Evolutionary conservation across 2,797 vertebrate species (phyloP).

Genomic region (Dendrocincla fuliginosa): DNA sequence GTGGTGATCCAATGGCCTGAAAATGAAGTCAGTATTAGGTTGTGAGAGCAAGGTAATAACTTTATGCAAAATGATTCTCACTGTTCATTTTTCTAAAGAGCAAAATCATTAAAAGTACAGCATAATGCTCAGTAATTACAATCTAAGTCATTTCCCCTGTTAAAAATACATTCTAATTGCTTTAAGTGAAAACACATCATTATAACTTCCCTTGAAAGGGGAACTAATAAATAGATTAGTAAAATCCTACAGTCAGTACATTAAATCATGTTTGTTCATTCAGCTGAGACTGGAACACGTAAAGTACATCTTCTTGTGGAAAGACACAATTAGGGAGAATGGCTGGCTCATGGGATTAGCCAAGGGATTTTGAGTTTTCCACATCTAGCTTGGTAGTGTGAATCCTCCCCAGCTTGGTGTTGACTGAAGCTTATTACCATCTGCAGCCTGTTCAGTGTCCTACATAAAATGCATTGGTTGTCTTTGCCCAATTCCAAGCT

Average conservation of each 20-base stretch:
- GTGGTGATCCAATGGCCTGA: not conserved
- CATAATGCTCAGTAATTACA: slow-evolving; percentile 51
- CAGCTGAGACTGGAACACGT: slow-evolving; percentile 27
- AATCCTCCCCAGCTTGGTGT: slow-evolving; percentile 27
- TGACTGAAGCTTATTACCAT: slow-evolving; percentile 49
- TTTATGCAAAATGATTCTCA: slow-evolving; percentile 9
- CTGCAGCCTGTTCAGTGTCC: slow-evolving; percentile 41
- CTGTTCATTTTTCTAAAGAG: slow-evolving; percentile 39
- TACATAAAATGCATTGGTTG: slow-evolving; percentile 38
- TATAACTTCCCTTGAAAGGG: slow-evolving; percentile 54
- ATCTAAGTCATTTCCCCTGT: slow-evolving; percentile 31
- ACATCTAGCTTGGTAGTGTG: slow-evolving; percentile 14
- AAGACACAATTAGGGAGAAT: slow-evolving; percentile 41
- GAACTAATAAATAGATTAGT: slow-evolving; percentile 66
- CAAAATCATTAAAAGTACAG: slow-evolving; percentile 47
- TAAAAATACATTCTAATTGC: slow-evolving; percentile 71
- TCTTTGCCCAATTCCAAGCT: slow-evolving; percentile 13
- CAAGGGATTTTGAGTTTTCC: slow-evolving; percentile 44
- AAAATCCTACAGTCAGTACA: slow-evolving; percentile 50
- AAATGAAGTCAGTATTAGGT: not conserved
- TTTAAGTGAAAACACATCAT: slow-evolving; percentile 70
- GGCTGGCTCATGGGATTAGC: slow-evolving; percentile 48
- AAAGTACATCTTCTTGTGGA: slow-evolving; percentile 39
- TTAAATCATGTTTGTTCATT: slow-evolving; percentile 65
- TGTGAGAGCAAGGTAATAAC: slow-evolving; percentile 20